Conservation (phyloP, 2,113 vertebrate genomes). For the Spea multiplicata region DNA sequence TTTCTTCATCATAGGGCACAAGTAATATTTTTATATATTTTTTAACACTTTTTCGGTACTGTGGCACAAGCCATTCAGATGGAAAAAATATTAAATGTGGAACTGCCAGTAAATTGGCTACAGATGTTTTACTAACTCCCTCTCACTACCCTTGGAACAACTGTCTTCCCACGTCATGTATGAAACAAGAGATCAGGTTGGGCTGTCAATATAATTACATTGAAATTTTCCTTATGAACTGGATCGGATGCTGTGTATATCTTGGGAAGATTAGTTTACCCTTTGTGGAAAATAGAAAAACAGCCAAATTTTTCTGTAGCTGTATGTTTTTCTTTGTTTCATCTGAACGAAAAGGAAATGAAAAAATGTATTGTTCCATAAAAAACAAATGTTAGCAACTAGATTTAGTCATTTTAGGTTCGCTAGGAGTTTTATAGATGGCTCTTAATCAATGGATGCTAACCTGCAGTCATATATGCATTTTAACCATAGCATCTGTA, state of each 20-base stretch:
- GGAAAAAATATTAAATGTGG: constrained; percentile 11
- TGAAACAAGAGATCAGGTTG: background rate
- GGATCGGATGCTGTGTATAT: background rate
- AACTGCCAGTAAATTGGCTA: background rate
- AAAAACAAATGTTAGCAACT: no score
- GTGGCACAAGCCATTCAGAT: background rate
- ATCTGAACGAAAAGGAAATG: no score
- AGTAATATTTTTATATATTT: background rate
- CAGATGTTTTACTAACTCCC: background rate
- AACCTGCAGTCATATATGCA: no score
- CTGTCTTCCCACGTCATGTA: constrained; percentile 5
- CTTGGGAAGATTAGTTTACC: constrained; percentile 5
- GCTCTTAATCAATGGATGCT: no score
- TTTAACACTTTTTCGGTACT: background rate
- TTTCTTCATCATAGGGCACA: background rate
- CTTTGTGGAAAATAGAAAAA: constrained; percentile 1
- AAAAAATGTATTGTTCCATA: no score
- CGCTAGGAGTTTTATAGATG: no score
- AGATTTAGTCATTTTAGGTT: no score
- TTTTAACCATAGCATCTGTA: no score
- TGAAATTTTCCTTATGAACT: background rate
- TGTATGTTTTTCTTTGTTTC: background rate
- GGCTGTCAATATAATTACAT: constrained; percentile 1
- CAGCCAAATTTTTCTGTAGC: background rate
- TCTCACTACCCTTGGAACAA: background rate